Evolutionary conservation across 2,113 vertebrate species (phyloP), one percentile per base, ranked within the genome.

Genomic region (Antigone vipio): DNA sequence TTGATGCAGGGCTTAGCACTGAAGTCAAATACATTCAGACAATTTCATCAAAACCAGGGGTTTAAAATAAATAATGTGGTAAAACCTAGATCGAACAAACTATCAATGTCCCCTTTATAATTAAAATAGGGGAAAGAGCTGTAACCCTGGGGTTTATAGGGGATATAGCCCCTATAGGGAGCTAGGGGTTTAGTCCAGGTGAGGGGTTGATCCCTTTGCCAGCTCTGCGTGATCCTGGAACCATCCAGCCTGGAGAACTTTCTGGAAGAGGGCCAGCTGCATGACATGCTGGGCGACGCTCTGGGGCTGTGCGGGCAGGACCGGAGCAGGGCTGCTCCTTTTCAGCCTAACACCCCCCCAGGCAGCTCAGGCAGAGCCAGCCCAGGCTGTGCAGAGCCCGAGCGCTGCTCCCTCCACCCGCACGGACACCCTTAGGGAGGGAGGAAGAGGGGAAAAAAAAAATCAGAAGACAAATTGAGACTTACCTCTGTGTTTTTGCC

Each of bases 351-450:
- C 35, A 27, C 3, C 52, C 62, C 27, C n/a, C 23, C 1, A 11
- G 53, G 66, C 6, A 2, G 12, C 49, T 76, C 52, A 76, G 81
- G 75, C 94, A 86, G 66, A 56, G 38, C 53, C 11, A 90, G 73
- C 24, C 63, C 58, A 42, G 85, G 86, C 90, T 91, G 77, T n/a
- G 77, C 9, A 3, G 84, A 94, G 83, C 76, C 75, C 64, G 19
- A 74, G 49, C 7, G 9, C 67, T 59, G 89, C 89, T 92, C 66
- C 88, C 85, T 90, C 90, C 96, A 75, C 94, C 92, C 95, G 91
- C 60, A 10, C 9, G 22, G 42, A 56, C 64, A 64, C 52, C 1
- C 2, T 69, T 55, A 84, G n/a, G 34, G 77, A 93, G 45, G 77
- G 59, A 79, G 66, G 53, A 91, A 78, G 27, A 67, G 23, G 7